These are phyloP conservation scores for Cromileptes altivelis DNA, from an alignment of 2,113 vertebrate species.

Conservation along the genomic window DNA sequence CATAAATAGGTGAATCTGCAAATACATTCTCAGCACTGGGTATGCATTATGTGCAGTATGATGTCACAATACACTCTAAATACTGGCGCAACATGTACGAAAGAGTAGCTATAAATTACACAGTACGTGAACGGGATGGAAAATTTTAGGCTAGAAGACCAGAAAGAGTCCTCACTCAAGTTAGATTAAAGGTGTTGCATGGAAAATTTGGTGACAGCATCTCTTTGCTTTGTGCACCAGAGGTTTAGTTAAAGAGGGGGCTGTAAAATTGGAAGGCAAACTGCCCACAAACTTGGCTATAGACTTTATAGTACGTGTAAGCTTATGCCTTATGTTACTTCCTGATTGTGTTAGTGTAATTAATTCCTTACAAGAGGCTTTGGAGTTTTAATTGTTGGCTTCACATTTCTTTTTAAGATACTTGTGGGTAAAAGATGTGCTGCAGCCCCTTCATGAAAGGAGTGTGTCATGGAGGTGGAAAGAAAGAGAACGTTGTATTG, in stretches of 20 bases:
- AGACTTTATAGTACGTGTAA: slow-evolving; percentile 6
- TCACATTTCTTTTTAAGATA: not conserved
- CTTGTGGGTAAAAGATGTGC: not conserved
- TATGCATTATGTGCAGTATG: not conserved
- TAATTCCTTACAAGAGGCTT: slow-evolving; percentile 1
- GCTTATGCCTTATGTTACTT: not conserved
- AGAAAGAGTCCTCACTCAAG: slow-evolving; percentile 11
- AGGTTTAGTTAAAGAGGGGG: slow-evolving; percentile 50
- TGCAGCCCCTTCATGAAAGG: not conserved
- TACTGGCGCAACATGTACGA: slow-evolving; percentile 10
- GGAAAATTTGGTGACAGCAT: slow-evolving; percentile 10
- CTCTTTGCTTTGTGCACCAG: slow-evolving; percentile 30
- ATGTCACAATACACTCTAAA: slow-evolving; percentile 19
- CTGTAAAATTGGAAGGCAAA: slow-evolving; percentile 53
- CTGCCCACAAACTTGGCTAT: slow-evolving; percentile 8
- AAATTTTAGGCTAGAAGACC: slow-evolving; percentile 43
- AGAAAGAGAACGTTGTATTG: not conserved
- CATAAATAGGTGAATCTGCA: slow-evolving; percentile 21
- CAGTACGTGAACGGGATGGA: slow-evolving; percentile 3
- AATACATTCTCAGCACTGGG: not conserved
- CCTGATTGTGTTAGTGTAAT: not conserved
- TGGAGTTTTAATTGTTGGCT: slow-evolving; percentile 12
- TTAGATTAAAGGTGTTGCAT: slow-evolving; percentile 51
- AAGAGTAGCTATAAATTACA: slow-evolving; percentile 44
- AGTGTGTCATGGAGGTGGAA: not conserved